Evolutionary conservation across 2,888 invertebrate species (phyloP).

Genomic region (Lumbricus terrestris): DNA sequence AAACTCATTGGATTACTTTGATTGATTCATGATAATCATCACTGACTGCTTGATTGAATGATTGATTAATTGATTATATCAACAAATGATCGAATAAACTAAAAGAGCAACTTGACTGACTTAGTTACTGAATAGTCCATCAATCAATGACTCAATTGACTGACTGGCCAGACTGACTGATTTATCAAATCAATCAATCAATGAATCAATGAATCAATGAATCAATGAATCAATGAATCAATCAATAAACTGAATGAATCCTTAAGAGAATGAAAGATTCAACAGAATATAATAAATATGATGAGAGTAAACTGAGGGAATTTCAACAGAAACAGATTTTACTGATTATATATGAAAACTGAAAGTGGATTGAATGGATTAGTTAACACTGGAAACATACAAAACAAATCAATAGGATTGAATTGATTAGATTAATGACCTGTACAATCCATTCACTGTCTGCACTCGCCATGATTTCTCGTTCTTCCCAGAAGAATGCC

Average conservation of each 20-base stretch:
- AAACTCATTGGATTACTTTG: too few species aligned
- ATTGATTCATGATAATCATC: too few species aligned
- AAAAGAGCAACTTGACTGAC: too few species aligned
- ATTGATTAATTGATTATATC: too few species aligned
- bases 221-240: neutral
- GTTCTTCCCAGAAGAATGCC: slow-evolving; percentile 99
- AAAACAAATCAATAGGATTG: neutral
- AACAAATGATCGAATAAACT: too few species aligned
- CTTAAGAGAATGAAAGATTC: neutral
- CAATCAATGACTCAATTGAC: too few species aligned
- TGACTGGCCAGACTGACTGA: too few species aligned
- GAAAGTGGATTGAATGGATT: neutral
- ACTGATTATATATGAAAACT: neutral
- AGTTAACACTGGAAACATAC: neutral
- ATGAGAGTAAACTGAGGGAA: neutral
- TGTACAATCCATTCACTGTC: slow-evolving; percentile 99
- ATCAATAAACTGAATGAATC: neutral
- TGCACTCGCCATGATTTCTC: slow-evolving; percentile 99
- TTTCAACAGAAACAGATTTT: neutral
- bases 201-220: neutral
- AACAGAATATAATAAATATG: neutral
- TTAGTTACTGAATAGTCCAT: too few species aligned
- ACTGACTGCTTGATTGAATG: too few species aligned
- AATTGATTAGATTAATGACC: slow-evolving; percentile 52
- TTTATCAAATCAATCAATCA: neutral